phyloP scores from a whole-genome alignment of 92 coral and sea anemone genomes.

The Umimayanthus kanabou region DNA sequence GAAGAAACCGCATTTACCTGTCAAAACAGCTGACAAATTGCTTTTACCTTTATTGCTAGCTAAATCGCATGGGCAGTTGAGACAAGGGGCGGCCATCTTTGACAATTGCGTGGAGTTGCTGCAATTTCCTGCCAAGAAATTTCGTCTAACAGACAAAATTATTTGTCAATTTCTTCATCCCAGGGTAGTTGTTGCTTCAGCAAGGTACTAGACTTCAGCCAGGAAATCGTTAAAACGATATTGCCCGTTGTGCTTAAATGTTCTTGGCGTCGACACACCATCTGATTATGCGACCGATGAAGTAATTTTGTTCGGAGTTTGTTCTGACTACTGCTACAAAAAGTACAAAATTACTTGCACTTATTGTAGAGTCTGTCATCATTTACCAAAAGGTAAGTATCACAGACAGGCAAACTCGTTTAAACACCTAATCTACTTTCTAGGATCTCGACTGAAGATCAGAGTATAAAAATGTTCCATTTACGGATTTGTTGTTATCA shows the following conservation, averaged over 20 bases:
- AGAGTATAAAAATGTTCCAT: not conserved
- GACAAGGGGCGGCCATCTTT: slow-evolving; percentile 15
- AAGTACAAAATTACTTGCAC: not conserved
- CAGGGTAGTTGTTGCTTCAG: not conserved
- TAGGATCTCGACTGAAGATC: not conserved
- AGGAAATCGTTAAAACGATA: not conserved
- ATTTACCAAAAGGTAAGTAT: not conserved
- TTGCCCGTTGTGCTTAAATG: not conserved
- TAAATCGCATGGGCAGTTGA: slow-evolving; percentile 3
- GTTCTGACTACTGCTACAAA: not conserved
- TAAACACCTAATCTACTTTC: not conserved
- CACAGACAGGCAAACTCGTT: not conserved
- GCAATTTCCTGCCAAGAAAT: not conserved
- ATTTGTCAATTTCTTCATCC: not conserved
- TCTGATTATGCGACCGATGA: not conserved
- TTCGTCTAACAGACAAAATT: not conserved
- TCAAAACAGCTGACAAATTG: slow-evolving; percentile 32
- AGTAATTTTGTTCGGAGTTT: slow-evolving; percentile 1
- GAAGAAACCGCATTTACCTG: slow-evolving; percentile 13
- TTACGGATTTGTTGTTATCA: not conserved
- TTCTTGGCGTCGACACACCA: not conserved
- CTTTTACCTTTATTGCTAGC: not conserved
- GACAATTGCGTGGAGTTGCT: not conserved
- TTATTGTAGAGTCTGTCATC: not conserved
- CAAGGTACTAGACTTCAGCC: not conserved